phyloP scores from a whole-genome alignment of 2,113 vertebrate species.

The human region DNA sequence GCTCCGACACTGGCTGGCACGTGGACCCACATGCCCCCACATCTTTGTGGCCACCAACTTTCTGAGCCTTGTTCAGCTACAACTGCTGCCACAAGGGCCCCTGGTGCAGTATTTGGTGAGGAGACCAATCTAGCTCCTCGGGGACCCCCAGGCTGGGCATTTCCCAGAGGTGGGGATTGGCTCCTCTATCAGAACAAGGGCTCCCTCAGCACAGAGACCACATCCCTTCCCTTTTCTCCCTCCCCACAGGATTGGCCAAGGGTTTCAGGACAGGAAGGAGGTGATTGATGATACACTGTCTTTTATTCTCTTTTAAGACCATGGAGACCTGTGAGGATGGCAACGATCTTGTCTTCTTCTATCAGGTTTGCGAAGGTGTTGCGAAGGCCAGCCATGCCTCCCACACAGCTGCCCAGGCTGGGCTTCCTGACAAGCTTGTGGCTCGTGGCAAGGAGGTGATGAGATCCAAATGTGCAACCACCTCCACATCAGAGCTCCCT shows the following conservation, averaged over 20 bases:
- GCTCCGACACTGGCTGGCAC: constrained; percentile 91
- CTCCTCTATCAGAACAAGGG: neutral
- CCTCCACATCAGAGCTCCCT: neutral
- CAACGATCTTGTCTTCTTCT: constrained; percentile 95
- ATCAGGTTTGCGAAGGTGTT: constrained; percentile 93
- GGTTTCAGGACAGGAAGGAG: neutral
- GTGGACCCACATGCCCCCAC: constrained; percentile 87
- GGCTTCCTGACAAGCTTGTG: constrained; percentile 89
- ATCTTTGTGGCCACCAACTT: constrained; percentile 96
- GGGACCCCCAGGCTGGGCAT: neutral
- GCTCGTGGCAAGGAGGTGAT: constrained; percentile 92
- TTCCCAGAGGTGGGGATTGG: neutral
- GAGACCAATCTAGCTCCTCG: neutral
- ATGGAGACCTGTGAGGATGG: constrained; percentile 95
- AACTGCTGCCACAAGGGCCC: constrained; percentile 89
- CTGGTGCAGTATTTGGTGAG: constrained; percentile 91
- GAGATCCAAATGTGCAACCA: no score
- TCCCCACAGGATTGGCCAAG: neutral
- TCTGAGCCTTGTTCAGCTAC: constrained; percentile 93
- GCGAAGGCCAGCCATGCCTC: constrained; percentile 93
- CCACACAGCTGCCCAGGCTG: constrained; percentile 93
- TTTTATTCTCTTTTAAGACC: constrained; percentile 82
- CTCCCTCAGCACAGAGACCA: neutral
- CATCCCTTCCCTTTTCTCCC: neutral
- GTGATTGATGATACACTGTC: neutral